These are phyloP conservation scores for Athalia rosae DNA, from an alignment of 2,888 invertebrate genomes.

Conservation along the genomic window DNA sequence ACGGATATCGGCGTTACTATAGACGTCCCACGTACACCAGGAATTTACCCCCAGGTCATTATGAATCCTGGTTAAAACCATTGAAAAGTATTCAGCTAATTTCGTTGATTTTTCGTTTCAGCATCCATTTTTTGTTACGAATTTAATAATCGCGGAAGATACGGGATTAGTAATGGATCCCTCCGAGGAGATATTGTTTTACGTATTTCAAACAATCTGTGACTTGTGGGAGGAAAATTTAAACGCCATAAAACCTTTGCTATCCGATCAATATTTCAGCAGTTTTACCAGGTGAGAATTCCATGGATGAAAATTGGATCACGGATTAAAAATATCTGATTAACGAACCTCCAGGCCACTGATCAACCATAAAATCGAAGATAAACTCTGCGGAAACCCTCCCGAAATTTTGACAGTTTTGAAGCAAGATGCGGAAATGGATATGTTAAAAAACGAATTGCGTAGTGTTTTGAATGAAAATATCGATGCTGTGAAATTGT, in stretches of 20 bases:
- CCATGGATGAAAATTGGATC: conserved; percentile 31
- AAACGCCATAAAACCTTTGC: conserved; percentile 81
- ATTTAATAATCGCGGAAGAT: conserved; percentile 73
- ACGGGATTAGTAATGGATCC: conserved; percentile 77
- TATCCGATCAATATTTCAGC: conserved; percentile 82
- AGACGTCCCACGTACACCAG: conserved; percentile 73
- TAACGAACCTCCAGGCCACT: conserved; percentile 77
- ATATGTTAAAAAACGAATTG: conserved; percentile 77
- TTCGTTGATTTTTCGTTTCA: conserved; percentile 67
- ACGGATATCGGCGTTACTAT: conserved; percentile 74
- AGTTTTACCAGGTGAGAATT: conserved; percentile 82
- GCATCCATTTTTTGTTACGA: conserved; percentile 80
- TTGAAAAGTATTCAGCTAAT: conserved; percentile 51
- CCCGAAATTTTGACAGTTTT: conserved; percentile 84
- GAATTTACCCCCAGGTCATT: conserved; percentile 33
- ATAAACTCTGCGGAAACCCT: conserved; percentile 83
- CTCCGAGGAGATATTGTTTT: conserved; percentile 77
- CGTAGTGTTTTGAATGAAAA: conserved; percentile 77
- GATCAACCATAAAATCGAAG: conserved; percentile 88
- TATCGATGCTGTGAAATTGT: conserved; percentile 79
- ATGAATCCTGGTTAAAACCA: conserved; percentile 56
- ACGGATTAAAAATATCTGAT: too few relatives aligned
- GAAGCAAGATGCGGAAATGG: conserved; percentile 79
- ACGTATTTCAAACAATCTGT: conserved; percentile 79
- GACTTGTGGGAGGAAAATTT: conserved; percentile 82